These are phyloP conservation scores for Pollenia griseotomentosa DNA, from an alignment of 2,888 invertebrate species.

Conservation along the genomic window DNA sequence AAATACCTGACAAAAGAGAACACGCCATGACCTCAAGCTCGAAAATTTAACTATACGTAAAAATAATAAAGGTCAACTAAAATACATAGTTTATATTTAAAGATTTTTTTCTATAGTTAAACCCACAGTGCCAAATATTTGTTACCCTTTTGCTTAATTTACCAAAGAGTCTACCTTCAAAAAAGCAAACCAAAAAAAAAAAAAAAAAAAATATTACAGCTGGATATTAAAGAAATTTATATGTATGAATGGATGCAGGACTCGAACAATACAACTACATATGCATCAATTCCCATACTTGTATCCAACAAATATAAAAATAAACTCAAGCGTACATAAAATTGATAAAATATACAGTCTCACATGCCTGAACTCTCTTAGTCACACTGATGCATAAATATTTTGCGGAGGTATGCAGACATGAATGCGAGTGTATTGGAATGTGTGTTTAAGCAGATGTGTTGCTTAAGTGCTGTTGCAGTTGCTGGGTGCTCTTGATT, in stretches of 20 bases:
- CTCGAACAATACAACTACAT: slow-evolving; percentile 12
- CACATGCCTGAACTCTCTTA: slow-evolving; percentile 20
- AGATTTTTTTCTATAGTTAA: background rate
- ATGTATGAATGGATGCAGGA: background rate
- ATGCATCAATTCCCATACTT: slow-evolving; percentile 31
- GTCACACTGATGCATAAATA: slow-evolving; percentile 20
- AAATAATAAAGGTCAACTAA: too few relatives aligned
- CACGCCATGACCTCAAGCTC: too few relatives aligned
- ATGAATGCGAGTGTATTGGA: background rate
- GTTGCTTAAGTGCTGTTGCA: slow-evolving; percentile 59
- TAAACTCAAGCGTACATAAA: background rate
- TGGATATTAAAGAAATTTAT: slow-evolving; percentile 32
- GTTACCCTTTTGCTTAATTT: slow-evolving; percentile 8
- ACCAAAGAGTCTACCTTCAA: background rate
- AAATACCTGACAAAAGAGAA: too few relatives aligned
- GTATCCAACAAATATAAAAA: background rate
- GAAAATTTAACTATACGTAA: too few relatives aligned
- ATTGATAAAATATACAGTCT: slow-evolving; percentile 19
- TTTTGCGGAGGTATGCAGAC: slow-evolving; percentile 13
- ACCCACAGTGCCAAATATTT: slow-evolving; percentile 15
- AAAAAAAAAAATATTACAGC: background rate
- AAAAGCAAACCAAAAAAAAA: background rate
- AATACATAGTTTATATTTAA: background rate
- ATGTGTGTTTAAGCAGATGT: slow-evolving; percentile 15
- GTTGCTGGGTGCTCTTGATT: slow-evolving; percentile 65